Conservation (phyloP, 1,140 invertebrate genomes). For the Caenorhabditis remanei region DNA sequence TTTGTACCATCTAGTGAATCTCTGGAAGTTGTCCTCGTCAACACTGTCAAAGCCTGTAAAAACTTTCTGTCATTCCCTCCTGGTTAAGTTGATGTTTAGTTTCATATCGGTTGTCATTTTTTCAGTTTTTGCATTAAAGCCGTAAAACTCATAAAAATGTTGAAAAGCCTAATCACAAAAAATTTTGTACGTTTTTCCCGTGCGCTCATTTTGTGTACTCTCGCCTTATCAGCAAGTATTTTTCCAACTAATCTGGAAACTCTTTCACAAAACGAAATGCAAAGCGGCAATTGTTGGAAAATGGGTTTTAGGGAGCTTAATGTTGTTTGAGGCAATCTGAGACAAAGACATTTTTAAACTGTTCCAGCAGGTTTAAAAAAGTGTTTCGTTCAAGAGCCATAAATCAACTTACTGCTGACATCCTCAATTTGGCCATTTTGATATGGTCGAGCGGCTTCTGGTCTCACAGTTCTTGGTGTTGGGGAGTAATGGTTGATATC, state of each 20-base stretch:
- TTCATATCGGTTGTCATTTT: background rate
- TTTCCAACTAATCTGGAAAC: constrained; percentile 50
- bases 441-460: background rate
- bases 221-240: constrained; percentile 1
- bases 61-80: background rate
- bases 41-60: constrained; percentile 33
- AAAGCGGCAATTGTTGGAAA: background rate
- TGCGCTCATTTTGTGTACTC: background rate
- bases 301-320: background rate
- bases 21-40: constrained; percentile 46
- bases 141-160: background rate
- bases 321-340: background rate
- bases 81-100: background rate
- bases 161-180: constrained; percentile 16
- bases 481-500: background rate
- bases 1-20: constrained; percentile 55
- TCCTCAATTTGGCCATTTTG: background rate
- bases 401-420: constrained; percentile 21
- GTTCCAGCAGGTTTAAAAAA: background rate
- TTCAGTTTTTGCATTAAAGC: background rate
- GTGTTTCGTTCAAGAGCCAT: background rate
- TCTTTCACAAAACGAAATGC: background rate
- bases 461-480: background rate
- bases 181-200: background rate
- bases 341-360: background rate